Evolutionary conservation across 2,797 vertebrate species (phyloP).

Genomic region (Phoxinus dragarum): DNA sequence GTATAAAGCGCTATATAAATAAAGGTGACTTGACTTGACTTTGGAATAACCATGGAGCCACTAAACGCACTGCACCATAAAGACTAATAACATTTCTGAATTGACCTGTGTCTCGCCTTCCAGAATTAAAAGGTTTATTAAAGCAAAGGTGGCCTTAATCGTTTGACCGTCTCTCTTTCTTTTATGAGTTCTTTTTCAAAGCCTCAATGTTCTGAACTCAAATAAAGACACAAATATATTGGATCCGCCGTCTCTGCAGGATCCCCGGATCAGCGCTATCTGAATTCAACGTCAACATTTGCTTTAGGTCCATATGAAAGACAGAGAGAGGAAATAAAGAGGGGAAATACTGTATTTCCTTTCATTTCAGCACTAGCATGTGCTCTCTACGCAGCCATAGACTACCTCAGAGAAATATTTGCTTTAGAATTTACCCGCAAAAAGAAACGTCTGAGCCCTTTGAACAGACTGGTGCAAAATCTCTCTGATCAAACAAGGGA

Average conservation of each 20-base stretch:
- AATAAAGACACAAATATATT: constrained; percentile 60
- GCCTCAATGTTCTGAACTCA: constrained; percentile 49
- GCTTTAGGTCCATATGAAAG: constrained; percentile 64
- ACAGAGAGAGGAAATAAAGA: constrained; percentile 60
- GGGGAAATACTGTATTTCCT: constrained; percentile 65
- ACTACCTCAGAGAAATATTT: constrained; percentile 64
- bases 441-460: constrained; percentile 56
- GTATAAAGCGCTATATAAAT: background rate
- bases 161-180: background rate
- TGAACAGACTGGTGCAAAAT: constrained; percentile 61
- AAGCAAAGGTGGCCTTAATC: constrained; percentile 33
- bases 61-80: background rate
- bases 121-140: background rate
- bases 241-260: constrained; percentile 62
- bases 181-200: constrained; percentile 45
- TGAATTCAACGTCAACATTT: constrained; percentile 67
- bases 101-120: background rate
- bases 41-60: background rate
- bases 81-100: background rate
- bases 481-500: constrained; percentile 62
- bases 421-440: constrained; percentile 62
- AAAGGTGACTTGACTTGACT: background rate
- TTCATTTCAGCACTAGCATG: constrained; percentile 60
- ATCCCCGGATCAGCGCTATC: constrained; percentile 55
- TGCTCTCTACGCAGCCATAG: constrained; percentile 50